Conservation (phyloP, 2,113 vertebrate genomes). For the Myotis yumanensis region DNA sequence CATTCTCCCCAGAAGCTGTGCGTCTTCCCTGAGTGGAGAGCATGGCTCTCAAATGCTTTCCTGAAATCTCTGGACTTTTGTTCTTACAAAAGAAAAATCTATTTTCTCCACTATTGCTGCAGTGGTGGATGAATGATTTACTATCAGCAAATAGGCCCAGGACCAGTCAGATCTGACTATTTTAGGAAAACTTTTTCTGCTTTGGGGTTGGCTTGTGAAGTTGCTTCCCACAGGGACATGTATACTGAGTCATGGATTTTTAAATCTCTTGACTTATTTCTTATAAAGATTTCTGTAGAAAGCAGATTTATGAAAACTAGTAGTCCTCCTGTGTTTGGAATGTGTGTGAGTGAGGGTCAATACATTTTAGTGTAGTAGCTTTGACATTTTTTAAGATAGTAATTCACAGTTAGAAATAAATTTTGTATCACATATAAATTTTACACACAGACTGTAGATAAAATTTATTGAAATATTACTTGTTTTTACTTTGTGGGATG, state of each 20-base stretch:
- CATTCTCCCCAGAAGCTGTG: neutral
- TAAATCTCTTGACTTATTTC: neutral
- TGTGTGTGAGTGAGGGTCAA: neutral
- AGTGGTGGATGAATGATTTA: neutral
- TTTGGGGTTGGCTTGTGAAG: neutral
- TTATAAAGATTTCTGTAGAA: neutral
- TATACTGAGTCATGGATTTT: neutral
- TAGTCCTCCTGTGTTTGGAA: neutral
- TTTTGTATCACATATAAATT: neutral
- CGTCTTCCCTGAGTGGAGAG: neutral
- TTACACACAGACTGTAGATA: neutral
- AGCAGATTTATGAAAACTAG: slow-evolving; percentile 4
- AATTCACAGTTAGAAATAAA: neutral
- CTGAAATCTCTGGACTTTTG: neutral
- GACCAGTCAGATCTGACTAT: neutral
- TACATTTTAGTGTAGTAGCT: neutral
- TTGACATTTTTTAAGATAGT: slow-evolving; percentile 11
- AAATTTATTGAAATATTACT: neutral
- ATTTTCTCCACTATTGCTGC: neutral
- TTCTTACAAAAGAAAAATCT: neutral
- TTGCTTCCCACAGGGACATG: neutral
- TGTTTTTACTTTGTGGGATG: neutral
- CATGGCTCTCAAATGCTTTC: neutral
- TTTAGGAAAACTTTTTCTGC: neutral
- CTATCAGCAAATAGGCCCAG: neutral